These are phyloP conservation scores for Oscheius myriophilus DNA, from an alignment of 2,888 invertebrate species.

Conservation along the genomic window DNA sequence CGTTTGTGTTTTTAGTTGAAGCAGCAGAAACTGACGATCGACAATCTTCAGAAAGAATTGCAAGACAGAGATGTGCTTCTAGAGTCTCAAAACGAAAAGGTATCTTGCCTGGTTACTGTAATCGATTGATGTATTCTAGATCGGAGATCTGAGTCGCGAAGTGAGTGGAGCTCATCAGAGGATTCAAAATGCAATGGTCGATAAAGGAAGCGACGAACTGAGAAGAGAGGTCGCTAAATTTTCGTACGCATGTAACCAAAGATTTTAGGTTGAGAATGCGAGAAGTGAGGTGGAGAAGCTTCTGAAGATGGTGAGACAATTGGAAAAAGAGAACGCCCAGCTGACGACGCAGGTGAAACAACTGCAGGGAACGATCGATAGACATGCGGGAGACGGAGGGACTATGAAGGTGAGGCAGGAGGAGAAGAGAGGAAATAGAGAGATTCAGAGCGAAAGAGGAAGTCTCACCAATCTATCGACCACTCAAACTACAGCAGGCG, in stretches of 20 bases:
- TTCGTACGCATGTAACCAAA: neutral
- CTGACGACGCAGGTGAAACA: constrained; percentile 49
- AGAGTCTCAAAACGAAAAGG: constrained; percentile 70
- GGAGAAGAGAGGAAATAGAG: no score
- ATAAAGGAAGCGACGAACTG: constrained; percentile 53
- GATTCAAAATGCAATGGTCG: constrained; percentile 49
- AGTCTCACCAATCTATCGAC: constrained; percentile 11
- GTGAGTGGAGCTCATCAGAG: constrained; percentile 44
- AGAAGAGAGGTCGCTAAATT: constrained; percentile 41
- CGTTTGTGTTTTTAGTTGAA: constrained; percentile 45
- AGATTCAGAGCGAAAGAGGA: constrained; percentile 9
- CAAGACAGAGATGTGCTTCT: constrained; percentile 66
- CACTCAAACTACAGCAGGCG: constrained; percentile 1
- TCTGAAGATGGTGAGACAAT: constrained; percentile 71
- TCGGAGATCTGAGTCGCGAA: constrained; percentile 66
- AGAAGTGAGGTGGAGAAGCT: constrained; percentile 72
- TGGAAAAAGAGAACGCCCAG: constrained; percentile 71
- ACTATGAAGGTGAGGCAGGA: neutral
- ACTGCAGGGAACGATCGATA: constrained; percentile 27
- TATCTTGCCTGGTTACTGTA: neutral
- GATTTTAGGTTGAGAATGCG: constrained; percentile 61
- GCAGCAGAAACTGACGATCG: constrained; percentile 56
- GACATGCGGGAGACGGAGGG: constrained; percentile 13
- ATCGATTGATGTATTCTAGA: constrained; percentile 29
- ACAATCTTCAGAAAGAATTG: constrained; percentile 69